Base-by-base conservation (phyloP, 1,140 invertebrate species). In the Ctenoplectra terminalis region DNA sequence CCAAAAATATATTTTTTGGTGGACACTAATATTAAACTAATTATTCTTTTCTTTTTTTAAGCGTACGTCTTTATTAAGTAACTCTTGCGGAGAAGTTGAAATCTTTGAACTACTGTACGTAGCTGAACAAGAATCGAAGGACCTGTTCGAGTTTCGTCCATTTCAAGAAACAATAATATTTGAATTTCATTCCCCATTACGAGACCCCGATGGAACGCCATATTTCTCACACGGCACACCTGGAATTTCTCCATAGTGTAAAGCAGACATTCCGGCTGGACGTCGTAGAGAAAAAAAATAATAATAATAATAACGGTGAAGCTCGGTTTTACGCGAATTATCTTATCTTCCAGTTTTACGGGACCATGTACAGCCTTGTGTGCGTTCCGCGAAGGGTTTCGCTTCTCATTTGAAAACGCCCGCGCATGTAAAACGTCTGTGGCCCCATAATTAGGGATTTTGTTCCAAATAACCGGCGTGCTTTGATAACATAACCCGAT, bases 271-370 rank as follows among this genome's bases (percentile, higher is more conserved):
- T 50, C 23, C 34, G 15, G 29, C 3, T 43, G 46, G 34, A 61
- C 40, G 4, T 29, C n/a, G 37, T 3, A 8, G 8, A 5, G 54
- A n/a, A 11, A 20, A 20, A 11, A 20, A 7, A 56, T 2, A 11
- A 29, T 1, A 9, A 29, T 23, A 69, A 61, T 73, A 63, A 79
- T 79, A 79, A 79, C 69, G 77, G 77, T 79, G 56, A 72, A 48
- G 26, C 56, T 4, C 43, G 31, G 46, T 31, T 63, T 52, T 63
- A 52, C 46, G 56, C 77, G 46, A 73, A 79, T 79, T 79, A 72
- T 79, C 69, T 79, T 79, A 79, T 79, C 76, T 40, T 7, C 34
- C 56, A 50, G 67, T 79, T 79, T 63, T 48, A 61, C 67, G 34
- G 43, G 34, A 31, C 43, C 31, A 26, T 73, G 31, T 71, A n/a